Evolutionary conservation across 2,113 vertebrate species (phyloP).

Genomic region (Sterrhoptilus dennistouni): DNA sequence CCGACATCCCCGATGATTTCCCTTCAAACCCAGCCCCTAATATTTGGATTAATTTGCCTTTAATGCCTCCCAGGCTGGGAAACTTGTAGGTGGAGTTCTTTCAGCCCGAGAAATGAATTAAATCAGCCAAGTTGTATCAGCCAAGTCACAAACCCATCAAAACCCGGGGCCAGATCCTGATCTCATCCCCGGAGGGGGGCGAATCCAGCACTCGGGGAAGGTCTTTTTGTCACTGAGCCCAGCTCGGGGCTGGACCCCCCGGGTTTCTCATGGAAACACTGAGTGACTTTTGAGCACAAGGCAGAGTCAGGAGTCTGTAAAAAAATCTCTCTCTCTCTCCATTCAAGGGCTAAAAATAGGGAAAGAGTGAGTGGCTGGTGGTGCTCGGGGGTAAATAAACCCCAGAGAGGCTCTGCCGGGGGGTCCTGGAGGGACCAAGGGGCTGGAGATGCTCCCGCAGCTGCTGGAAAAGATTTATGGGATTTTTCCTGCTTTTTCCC

Average conservation of each 20-base stretch:
- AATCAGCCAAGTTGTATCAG: slow-evolving; percentile 47
- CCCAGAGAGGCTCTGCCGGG: neutral
- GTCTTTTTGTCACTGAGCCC: neutral
- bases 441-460: neutral
- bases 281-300: slow-evolving; percentile 44
- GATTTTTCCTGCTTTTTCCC: neutral
- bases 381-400: neutral
- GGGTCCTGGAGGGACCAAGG: neutral
- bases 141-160: slow-evolving; percentile 37
- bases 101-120: slow-evolving; percentile 28
- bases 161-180: slow-evolving; percentile 40
- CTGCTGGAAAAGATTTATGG: neutral
- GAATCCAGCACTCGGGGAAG: neutral
- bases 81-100: slow-evolving; percentile 30
- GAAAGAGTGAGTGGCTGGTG: neutral
- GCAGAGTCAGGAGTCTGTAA: neutral
- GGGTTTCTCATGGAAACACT: slow-evolving; percentile 55
- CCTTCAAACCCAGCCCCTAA: neutral
- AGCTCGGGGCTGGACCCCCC: neutral
- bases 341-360: slow-evolving; percentile 68
- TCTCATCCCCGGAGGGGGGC: neutral
- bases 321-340: slow-evolving; percentile 27
- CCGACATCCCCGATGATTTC: neutral
- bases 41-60: slow-evolving; percentile 6
- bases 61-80: slow-evolving; percentile 39